Evolutionary conservation across 2,888 invertebrate species (phyloP).

Genomic region (Erannis defoliaria): DNA sequence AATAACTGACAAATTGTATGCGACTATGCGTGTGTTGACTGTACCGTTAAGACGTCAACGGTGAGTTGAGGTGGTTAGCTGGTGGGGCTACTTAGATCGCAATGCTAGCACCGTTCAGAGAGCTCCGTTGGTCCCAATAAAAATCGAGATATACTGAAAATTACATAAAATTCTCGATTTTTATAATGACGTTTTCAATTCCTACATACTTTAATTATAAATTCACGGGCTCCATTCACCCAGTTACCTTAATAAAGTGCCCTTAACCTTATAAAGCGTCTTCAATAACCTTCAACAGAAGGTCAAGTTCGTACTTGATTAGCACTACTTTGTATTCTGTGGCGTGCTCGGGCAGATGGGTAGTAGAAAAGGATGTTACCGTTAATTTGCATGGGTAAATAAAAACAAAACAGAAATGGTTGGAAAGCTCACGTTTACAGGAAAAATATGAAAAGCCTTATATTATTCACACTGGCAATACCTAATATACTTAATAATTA

Average conservation of each 20-base stretch:
- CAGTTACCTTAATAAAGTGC: conserved; percentile 1
- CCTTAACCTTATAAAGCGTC: conserved; percentile 8
- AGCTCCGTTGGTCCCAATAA: too few relatives aligned
- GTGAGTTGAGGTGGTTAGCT: too few relatives aligned
- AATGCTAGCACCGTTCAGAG: too few relatives aligned
- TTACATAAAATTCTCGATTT: too few relatives aligned
- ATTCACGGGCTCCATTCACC: neutral
- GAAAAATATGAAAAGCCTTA: neutral
- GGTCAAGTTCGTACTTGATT: neutral
- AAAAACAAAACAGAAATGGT: neutral
- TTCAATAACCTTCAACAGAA: conserved; percentile 1
- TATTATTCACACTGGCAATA: too few relatives aligned
- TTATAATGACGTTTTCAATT: neutral
- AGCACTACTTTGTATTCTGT: conserved; percentile 13
- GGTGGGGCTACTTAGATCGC: too few relatives aligned
- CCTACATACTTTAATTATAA: neutral
- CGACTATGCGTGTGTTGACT: too few relatives aligned
- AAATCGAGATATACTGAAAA: too few relatives aligned
- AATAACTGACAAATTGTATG: too few relatives aligned
- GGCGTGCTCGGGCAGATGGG: neutral
- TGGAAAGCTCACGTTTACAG: neutral
- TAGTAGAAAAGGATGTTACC: neutral
- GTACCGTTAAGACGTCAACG: too few relatives aligned
- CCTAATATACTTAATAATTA: too few relatives aligned
- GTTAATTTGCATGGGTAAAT: conserved; percentile 4